Evolutionary conservation across 2,888 invertebrate genomes (phyloP), one percentile per base, ranked within the genome.

Genomic region (Tenthredo notha): DNA sequence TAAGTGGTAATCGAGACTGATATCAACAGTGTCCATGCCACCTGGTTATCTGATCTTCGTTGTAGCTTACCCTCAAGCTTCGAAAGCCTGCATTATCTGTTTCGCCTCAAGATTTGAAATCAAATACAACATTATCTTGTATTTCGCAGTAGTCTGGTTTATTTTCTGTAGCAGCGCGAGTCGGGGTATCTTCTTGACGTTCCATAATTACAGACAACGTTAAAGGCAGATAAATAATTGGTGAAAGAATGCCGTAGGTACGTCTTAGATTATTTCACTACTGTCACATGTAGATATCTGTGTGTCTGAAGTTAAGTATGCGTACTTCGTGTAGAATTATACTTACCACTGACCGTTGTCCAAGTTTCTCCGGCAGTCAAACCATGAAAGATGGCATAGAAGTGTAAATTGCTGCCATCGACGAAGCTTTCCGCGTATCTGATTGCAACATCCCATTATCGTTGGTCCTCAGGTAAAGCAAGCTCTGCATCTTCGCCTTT

Each of bases 1-100:
- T 37, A 37, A 70, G 70, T 18, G 70, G 70, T 70, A 70, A 70
- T 70, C 37, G 70, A 70, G 70, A 70, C 9, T n/a, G 37, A 18
- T 18, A n/a, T 40, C 33, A 70, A 40, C 33, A 18, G 18, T 37
- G n/a, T 37, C n/a, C 70, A 18, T 37, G 37, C n/a, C 33, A 70
- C 15, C 70, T 2, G n/a, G 25, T 37, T 37, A 37, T 33, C n/a
- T 40, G n/a, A 43, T 40, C n/a, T 74, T 5, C 40, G 74, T 40
- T 74, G 43, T 33, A 67, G 67, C 67, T 67, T 74, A 21, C 70
- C 33, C 70, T 33, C 29, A 67, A 67, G 67, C 33, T 12, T 15
- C 3, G 33, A 21, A 43, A 43, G 40, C n/a, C 37, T 21, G 12
- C 37, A 72, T 72, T 40, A 43, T n/a, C 74, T 21, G 43, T 43